phyloP scores from a whole-genome alignment of 2,888 invertebrate species.

The Chloromyia formosa region DNA sequence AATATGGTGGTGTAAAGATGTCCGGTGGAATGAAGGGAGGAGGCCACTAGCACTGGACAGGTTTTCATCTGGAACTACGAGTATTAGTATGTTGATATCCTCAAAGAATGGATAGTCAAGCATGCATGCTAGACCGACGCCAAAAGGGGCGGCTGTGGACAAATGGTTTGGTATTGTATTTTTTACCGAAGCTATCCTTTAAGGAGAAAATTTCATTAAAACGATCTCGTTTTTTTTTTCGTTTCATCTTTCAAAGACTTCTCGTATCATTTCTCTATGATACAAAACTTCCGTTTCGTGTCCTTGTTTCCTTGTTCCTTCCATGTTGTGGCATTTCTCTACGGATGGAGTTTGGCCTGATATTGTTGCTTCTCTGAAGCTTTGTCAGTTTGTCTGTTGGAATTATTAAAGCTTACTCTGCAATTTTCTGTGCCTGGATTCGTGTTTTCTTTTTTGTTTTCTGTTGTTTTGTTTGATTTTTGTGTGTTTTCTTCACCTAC shows the following conservation, averaged over 20 bases:
- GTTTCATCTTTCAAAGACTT: not conserved
- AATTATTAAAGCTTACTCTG: not conserved
- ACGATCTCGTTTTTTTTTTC: not conserved
- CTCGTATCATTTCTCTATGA: not conserved
- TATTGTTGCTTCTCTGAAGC: not conserved
- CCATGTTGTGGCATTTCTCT: not conserved
- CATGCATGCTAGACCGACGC: not conserved
- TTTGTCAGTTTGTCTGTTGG: not conserved
- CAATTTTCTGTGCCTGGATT: too few relatives aligned
- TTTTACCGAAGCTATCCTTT: not conserved
- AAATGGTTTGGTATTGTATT: not conserved
- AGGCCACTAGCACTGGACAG: not conserved
- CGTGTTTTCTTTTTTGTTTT: too few relatives aligned
- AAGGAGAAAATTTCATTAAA: not conserved
- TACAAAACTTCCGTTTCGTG: not conserved
- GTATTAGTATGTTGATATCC: not conserved
- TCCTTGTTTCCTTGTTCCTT: not conserved
- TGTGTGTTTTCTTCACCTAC: not conserved
- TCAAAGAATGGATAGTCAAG: not conserved
- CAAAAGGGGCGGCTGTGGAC: too few relatives aligned
- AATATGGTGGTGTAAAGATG: too few relatives aligned
- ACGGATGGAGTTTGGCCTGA: not conserved
- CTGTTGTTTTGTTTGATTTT: too few relatives aligned
- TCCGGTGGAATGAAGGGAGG: not conserved
- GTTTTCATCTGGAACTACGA: not conserved